Base-by-base conservation (phyloP, 2,797 vertebrate genomes). In the Myotis daubentonii region DNA sequence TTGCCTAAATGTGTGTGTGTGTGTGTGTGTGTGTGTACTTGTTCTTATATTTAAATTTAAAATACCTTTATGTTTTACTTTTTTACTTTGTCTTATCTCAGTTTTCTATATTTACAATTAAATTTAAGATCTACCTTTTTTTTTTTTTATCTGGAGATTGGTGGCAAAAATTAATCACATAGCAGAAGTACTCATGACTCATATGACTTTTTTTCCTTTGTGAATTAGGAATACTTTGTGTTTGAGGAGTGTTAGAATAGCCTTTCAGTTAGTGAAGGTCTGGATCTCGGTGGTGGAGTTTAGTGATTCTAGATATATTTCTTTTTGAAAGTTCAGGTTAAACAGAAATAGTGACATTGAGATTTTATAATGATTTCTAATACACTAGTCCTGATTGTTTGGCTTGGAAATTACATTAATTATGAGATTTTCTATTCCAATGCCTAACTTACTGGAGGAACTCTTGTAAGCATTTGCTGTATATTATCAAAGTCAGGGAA, bases 321-420 rank as follows among this genome's bases (percentile, higher is more conserved):
- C 22, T 65, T 93, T 80, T 75, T 78, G n/a, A 36, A 92, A 78
- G 28, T 93, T 88, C 20, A 76, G 11, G 11, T 82, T 84, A 82
- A 85, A 55, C 15, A 91, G 66, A 86, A 74, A 89, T 71, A 30
- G 8, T 92, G 57, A 80, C 92, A 65, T 9, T 91, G 51, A 93
- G 22, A 74, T 95, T 92, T 87, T 92, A 44, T 83, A 87, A 80
- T 78, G 28, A 23, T 87, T 87, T 79, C 38, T 53, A 38, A 65
- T 25, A 88, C 47, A 6, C 30, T 60, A 68, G 30, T 88, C 23
- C 47, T 76, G 83, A 78, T 82, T 94, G 30, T 80, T 92, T 13
- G 4, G n/a, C 19, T 85, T 94, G 6, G 90, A 71, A 74, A 25
- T 90, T 80, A 62, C 76, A 91, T 51, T 13, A 57, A 1, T 78